Conservation (phyloP, 2,113 vertebrate genomes). For the Dicaeum eximium region DNA sequence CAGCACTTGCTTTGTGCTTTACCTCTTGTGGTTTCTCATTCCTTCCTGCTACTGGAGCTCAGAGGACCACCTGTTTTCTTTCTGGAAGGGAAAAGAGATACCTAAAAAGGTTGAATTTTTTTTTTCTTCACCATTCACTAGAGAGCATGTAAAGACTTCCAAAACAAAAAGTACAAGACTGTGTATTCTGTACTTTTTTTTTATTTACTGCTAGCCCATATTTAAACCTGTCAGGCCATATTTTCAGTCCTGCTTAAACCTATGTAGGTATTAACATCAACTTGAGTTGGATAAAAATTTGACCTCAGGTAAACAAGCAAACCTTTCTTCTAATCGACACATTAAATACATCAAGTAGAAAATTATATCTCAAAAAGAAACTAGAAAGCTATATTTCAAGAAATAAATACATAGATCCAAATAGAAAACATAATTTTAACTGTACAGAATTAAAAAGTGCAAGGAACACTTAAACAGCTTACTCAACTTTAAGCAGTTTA, state of each 20-base stretch:
- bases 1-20: neutral
- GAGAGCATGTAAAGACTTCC: neutral
- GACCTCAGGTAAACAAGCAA: neutral
- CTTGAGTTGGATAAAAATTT: neutral
- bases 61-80: neutral
- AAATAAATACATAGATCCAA: neutral
- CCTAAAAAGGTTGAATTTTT: neutral
- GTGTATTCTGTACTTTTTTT: neutral
- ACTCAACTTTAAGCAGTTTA: conserved; percentile 28
- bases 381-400: neutral
- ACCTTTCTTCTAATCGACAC: neutral
- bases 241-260: neutral
- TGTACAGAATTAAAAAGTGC: neutral
- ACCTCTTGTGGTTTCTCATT: neutral
- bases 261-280: neutral
- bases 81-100: neutral
- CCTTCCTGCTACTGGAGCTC: neutral
- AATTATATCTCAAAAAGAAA: neutral
- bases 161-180: neutral
- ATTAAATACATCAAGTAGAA: neutral
- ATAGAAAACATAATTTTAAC: neutral
- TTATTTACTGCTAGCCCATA: neutral
- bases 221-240: neutral
- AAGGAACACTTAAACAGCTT: conserved; percentile 22
- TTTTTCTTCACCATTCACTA: neutral